phyloP scores from a whole-genome alignment of 1,140 invertebrate species.

The Pectinophora gossypiella region DNA sequence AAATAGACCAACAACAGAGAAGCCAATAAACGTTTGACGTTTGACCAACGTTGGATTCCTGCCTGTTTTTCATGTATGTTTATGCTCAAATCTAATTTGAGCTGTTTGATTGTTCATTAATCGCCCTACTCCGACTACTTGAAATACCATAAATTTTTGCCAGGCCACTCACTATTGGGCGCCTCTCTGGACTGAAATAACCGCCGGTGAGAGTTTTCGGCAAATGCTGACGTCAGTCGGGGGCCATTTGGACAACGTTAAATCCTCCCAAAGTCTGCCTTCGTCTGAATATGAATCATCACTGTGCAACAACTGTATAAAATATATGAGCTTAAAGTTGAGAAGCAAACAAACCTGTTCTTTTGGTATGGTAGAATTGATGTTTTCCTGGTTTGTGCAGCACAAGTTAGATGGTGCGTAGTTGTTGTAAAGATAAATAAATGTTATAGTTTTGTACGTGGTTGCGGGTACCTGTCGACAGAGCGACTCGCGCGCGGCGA shows the following conservation, averaged over 20 bases:
- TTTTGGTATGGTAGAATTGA: no score
- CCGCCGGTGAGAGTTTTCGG: constrained; percentile 31
- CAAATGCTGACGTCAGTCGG: constrained; percentile 39
- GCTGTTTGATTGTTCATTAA: constrained; percentile 23
- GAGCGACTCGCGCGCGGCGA: no score
- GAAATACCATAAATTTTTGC: constrained; percentile 44
- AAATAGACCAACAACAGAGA: neutral
- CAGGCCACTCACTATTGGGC: constrained; percentile 40
- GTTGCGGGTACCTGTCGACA: no score
- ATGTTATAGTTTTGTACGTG: neutral
- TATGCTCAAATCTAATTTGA: constrained; percentile 15
- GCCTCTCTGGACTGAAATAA: constrained; percentile 38
- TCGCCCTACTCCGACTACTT: constrained; percentile 29
- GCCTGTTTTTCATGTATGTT: neutral
- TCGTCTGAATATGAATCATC: neutral
- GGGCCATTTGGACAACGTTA: constrained; percentile 42
- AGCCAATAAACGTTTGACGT: neutral
- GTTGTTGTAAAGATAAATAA: no score
- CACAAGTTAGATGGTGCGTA: no score
- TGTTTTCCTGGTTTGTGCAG: no score
- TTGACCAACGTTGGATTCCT: neutral
- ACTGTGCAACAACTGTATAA: neutral
- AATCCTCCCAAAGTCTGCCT: neutral
- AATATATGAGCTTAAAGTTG: no score
- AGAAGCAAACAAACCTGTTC: no score